Base-by-base conservation (phyloP, 1,140 invertebrate genomes). In the Propsilocerus akamusi region DNA sequence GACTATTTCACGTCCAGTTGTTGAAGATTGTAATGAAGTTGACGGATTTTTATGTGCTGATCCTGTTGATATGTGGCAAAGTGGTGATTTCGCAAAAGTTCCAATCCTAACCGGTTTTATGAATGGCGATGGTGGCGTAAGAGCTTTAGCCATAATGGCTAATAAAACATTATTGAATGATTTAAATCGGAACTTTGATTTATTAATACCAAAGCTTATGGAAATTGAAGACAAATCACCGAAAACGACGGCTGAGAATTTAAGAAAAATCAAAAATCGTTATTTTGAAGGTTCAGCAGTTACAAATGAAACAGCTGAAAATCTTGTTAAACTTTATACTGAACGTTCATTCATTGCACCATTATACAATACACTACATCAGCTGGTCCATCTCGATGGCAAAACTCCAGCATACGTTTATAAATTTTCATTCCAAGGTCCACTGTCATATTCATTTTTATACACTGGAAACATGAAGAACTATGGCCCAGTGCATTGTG, bases 101-200 rank as follows among this genome's bases (percentile, higher is more conserved):
- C 69, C 70, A 0, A 65, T 62, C 58, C 59, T 72, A 28, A 49
- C 63, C 28, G 68, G 70, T 7, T 51, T 61, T 0, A 68, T 65
- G 32, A 57, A 57, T 4, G 56, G 60, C 6, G 70, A 71, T 50
- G 70, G 67, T 4, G 63, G 68, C 3, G 65, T 72, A 7, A 57
- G 61, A 22, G 59, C 65, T 26, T 56, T 60, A 22, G 60, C 60
- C 30, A 65, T 68, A 3, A 53, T 62, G 49, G 57, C 58, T n/a
- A 62, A 65, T 12, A 37, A 50, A 6, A 56, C 55, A 10, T 51
- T 67, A 22, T 50, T 58, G 0, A 17, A 56, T 12, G 51, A 61
- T 23, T 68, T 68, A 30, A 67, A 68, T 51, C 34, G 14, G 0
- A 51, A 56, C 10, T 63, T 65, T 48, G 55, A 62, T 49, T 49